Evolutionary conservation across 2,797 vertebrate genomes (phyloP), one percentile per base, ranked within the genome.

Genomic region (Phylloscopus collybita): DNA sequence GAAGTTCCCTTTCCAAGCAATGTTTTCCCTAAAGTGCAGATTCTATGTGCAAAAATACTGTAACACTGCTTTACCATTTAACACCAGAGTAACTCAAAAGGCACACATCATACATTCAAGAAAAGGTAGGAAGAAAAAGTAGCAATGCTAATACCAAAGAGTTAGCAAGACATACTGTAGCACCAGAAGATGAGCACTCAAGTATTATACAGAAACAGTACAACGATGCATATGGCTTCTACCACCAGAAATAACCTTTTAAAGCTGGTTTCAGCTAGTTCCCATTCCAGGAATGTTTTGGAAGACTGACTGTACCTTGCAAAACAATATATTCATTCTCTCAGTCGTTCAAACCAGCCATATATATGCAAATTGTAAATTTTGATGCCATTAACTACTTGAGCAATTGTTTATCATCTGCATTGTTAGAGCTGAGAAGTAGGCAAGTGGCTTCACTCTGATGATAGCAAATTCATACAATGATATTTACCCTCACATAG

Each of bases 21-120:
- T 98, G 97, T 98, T 91, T 72, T 93, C 95, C 97, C 98, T 99
- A 99, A 99, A 99, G 98, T 99, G 98, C 99, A 98, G 97, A 96
- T 97, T 97, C 97, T 98, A 95, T 36, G 96, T 98, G 98, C 98
- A 99, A 98, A 98, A 98, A 98, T 98, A 99, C 98, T 97, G 76
- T 93, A 97, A 98, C 96, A 96, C 96, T 96, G 96, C 96, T 97
- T 98, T 98, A 97, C 97, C 96, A 95, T 96, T 97, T 97, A 96
- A 98, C 98, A 98, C 96, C 97, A 98, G 97, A 97, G 88, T 94
- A 94, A 98, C 98, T 98, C 97, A 96, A 98, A 98, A 98, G 98
- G 98, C 98, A 99, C 98, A 98, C 97, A 96, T 97, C 79, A 93
- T 97, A 98, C 97, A 98, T 98, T 98, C 97, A 97, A 97, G 97